Evolutionary conservation across 2,113 vertebrate species (phyloP).

Genomic region (Tonatia bakeri): DNA sequence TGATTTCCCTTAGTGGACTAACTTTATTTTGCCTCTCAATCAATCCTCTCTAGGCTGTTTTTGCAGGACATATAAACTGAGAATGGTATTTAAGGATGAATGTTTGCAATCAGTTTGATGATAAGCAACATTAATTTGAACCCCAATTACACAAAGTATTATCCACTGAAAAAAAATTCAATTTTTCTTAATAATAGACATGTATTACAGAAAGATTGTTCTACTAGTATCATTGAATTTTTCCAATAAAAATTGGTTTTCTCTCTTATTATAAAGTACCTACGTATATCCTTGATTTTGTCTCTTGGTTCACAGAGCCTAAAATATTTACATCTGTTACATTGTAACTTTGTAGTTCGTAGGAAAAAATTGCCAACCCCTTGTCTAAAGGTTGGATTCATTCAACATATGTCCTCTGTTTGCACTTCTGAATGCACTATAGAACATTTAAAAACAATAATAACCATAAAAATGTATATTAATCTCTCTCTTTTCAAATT

Average conservation of each 20-base stretch:
- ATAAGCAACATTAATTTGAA: neutral
- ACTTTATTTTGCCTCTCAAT: neutral
- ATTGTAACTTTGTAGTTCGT: neutral
- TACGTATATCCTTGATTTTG: neutral
- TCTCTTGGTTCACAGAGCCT: neutral
- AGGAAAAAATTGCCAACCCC: neutral
- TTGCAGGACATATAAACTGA: neutral
- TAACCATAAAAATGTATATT: neutral
- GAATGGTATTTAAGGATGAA: neutral
- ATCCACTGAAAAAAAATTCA: neutral
- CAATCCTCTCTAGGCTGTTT: neutral
- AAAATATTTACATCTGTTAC: neutral
- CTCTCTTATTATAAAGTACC: neutral
- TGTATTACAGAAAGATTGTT: neutral
- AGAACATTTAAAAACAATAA: neutral
- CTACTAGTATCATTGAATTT: neutral
- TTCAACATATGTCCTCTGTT: neutral
- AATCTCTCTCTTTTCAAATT: neutral
- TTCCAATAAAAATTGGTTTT: neutral
- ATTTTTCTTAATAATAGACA: neutral
- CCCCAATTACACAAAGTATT: neutral
- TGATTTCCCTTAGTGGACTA: neutral
- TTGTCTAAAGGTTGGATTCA: neutral
- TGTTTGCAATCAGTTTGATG: neutral
- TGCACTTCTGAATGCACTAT: neutral